Evolutionary conservation across 2,113 vertebrate species (phyloP).

Genomic region (Scalopus aquaticus): DNA sequence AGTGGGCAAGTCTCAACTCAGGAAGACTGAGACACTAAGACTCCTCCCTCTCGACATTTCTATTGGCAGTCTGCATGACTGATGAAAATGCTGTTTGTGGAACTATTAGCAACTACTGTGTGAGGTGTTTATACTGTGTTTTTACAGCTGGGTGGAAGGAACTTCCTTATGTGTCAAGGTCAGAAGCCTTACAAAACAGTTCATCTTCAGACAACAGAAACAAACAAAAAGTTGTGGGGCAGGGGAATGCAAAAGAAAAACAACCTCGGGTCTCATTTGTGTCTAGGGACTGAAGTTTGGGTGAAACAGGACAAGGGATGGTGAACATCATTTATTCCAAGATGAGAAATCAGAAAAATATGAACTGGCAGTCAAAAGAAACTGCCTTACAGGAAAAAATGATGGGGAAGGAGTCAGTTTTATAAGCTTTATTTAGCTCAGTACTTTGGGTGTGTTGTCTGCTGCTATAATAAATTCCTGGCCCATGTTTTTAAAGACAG

Average conservation of each 20-base stretch:
- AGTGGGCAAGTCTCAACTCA: conserved; percentile 73
- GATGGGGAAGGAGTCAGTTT: conserved; percentile 12
- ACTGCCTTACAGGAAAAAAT: conserved; percentile 64
- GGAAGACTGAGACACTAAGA: conserved; percentile 47
- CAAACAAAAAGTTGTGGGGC: not conserved
- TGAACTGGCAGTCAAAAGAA: conserved; percentile 43
- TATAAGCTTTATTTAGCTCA: not conserved
- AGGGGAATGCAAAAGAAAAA: conserved; percentile 23
- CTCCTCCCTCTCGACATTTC: conserved; percentile 75
- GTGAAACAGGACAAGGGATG: not conserved
- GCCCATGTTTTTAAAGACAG: conserved; percentile 56
- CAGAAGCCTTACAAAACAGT: conserved; percentile 71
- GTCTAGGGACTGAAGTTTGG: not conserved
- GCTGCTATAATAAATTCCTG: conserved; percentile 63
- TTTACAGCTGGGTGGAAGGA: conserved; percentile 39
- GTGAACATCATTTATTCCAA: not conserved
- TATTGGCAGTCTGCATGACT: conserved; percentile 40
- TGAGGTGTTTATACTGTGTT: conserved; percentile 63
- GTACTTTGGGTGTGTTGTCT: conserved; percentile 63
- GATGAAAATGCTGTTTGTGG: conserved; percentile 45
- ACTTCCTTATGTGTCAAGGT: conserved; percentile 55
- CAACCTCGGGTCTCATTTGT: not conserved
- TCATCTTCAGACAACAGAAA: conserved; percentile 53
- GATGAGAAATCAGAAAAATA: conserved; percentile 54
- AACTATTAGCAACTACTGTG: conserved; percentile 42